Conservation (phyloP, 92 coral and sea anemone species). For the Phenganax stokvisi region DNA sequence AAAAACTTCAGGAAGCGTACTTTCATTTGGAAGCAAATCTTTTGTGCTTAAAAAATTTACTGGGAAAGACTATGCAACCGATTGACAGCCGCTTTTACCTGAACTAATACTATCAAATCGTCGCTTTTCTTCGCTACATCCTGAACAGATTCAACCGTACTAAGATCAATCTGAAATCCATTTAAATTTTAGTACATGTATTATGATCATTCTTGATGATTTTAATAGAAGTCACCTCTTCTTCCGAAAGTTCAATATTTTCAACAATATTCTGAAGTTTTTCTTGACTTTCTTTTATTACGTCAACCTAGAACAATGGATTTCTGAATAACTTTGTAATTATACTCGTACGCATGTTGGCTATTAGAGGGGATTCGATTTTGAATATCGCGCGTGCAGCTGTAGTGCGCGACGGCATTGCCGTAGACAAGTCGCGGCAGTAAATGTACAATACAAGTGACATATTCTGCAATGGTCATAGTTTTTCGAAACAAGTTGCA, state of each 20-base stretch:
- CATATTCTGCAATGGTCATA: not conserved
- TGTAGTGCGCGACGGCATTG: no score
- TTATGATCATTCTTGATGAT: not conserved
- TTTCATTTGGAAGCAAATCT: not conserved
- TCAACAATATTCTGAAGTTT: constrained; percentile 59
- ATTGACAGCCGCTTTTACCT: constrained; percentile 47
- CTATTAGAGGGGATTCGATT: no score
- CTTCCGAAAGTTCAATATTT: constrained; percentile 48
- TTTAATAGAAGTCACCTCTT: constrained; percentile 8
- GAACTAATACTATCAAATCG: constrained; percentile 68
- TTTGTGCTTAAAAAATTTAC: no score
- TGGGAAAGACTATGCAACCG: no score
- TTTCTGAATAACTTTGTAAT: not conserved
- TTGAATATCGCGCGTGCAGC: no score
- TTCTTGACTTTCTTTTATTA: constrained; percentile 68
- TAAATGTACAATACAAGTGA: no score
- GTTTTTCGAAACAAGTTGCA: not conserved
- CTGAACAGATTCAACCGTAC: constrained; percentile 28
- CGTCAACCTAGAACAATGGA: constrained; percentile 41
- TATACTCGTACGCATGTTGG: no score
- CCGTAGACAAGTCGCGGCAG: no score
- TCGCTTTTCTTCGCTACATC: constrained; percentile 69
- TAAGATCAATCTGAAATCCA: constrained; percentile 12
- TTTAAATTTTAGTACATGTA: not conserved
- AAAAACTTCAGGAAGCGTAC: not conserved